phyloP scores from a whole-genome alignment of 2,113 vertebrate genomes.

The Circaetus gallicus region DNA sequence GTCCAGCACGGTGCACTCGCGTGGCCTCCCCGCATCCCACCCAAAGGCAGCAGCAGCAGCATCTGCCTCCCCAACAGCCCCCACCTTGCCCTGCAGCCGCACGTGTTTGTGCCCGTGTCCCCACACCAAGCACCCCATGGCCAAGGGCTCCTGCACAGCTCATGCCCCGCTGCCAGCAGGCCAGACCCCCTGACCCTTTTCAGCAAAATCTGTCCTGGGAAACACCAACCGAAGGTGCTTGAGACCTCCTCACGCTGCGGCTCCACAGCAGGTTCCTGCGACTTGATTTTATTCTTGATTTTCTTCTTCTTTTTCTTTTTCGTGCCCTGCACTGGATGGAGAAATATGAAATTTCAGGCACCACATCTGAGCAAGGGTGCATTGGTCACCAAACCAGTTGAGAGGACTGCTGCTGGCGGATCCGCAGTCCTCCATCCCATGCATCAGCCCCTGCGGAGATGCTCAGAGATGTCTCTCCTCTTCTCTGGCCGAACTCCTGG shows the following conservation, averaged over 20 bases:
- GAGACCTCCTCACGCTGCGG: slow-evolving; percentile 74
- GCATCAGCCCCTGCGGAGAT: not conserved
- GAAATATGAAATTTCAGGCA: not conserved
- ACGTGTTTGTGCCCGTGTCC: not conserved
- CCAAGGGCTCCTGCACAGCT: not conserved
- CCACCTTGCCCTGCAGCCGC: not conserved
- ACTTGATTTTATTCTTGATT: slow-evolving; percentile 85
- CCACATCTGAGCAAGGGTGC: too few species aligned
- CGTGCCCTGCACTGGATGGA: slow-evolving; percentile 57
- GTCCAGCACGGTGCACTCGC: accelerated
- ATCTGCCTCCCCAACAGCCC: not conserved
- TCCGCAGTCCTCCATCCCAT: accelerated
- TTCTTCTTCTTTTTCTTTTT: slow-evolving; percentile 80
- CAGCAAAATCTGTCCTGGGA: not conserved
- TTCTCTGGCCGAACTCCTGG: accelerated
- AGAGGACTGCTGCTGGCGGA: not conserved
- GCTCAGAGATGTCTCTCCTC: not conserved
- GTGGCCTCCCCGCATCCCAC: not conserved
- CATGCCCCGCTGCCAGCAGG: accelerated
- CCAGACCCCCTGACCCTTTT: not conserved
- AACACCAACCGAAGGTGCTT: slow-evolving; percentile 80
- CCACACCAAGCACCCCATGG: not conserved
- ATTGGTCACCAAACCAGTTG: not conserved
- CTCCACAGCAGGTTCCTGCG: slow-evolving; percentile 54
- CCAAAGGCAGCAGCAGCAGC: not conserved